Evolutionary conservation across 2,113 vertebrate species (phyloP).

Genomic region (Aegithalos caudatus): DNA sequence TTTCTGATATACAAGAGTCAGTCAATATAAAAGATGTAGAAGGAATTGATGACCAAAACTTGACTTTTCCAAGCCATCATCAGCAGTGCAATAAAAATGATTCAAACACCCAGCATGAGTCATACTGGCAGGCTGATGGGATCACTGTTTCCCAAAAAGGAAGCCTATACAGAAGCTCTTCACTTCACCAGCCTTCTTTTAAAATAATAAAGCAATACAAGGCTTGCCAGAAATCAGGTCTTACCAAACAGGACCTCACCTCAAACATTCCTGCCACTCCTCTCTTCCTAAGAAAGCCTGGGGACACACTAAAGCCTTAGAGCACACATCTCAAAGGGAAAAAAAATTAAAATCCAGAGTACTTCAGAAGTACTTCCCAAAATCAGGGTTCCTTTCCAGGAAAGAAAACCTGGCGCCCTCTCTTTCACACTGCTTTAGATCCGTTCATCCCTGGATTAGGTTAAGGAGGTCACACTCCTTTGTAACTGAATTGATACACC

Average conservation of each 20-base stretch:
- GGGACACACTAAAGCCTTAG: not conserved
- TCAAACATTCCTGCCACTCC: not conserved
- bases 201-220: not conserved
- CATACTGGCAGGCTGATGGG: constrained; percentile 47
- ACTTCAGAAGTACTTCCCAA: not conserved
- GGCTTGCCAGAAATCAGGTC: not conserved
- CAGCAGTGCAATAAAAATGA: constrained; percentile 64
- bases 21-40: constrained; percentile 45
- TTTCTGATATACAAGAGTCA: constrained; percentile 49
- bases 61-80: constrained; percentile 47
- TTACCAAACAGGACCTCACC: not conserved
- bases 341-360: not conserved
- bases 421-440: not conserved
- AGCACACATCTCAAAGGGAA: not conserved
- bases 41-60: constrained; percentile 53
- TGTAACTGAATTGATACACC: not conserved
- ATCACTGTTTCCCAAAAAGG: constrained; percentile 50
- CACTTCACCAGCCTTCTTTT: not conserved
- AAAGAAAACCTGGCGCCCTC: not conserved
- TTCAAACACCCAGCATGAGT: constrained; percentile 51
- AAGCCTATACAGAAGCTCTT: not conserved
- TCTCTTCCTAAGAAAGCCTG: not conserved
- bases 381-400: not conserved
- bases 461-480: not conserved
- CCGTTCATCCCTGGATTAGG: not conserved